Conservation (phyloP, 2,888 invertebrate species). For the Mechanitis mazaeus region DNA sequence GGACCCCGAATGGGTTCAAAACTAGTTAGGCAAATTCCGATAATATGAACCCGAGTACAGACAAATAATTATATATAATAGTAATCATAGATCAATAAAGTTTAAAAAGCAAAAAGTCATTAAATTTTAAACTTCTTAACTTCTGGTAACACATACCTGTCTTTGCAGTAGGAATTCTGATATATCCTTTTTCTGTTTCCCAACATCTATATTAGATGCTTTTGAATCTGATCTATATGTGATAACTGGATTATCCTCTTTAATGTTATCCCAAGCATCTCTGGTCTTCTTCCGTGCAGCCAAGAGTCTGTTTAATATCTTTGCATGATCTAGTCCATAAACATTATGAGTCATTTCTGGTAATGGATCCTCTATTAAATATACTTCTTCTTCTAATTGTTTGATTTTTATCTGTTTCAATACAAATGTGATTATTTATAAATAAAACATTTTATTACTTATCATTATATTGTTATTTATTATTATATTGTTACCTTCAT, state of each 20-base stretch:
- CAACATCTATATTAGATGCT: constrained; percentile 36
- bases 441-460: neutral
- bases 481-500: constrained; percentile 52
- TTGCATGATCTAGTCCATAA: constrained; percentile 80
- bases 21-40: no score
- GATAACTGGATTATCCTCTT: constrained; percentile 44
- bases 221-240: constrained; percentile 45
- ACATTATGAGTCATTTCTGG: constrained; percentile 85
- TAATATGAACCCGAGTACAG: no score
- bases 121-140: no score
- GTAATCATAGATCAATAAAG: no score
- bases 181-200: constrained; percentile 68
- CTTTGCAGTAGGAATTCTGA: constrained; percentile 74
- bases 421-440: neutral
- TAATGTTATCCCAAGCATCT: constrained; percentile 70
- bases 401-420: constrained; percentile 46
- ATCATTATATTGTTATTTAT: neutral
- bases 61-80: no score
- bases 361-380: constrained; percentile 60
- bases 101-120: no score
- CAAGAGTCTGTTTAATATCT: constrained; percentile 76
- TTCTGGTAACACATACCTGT: constrained; percentile 45
- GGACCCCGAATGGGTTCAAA: no score
- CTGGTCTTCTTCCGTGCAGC: constrained; percentile 71
- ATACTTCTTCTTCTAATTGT: constrained; percentile 53